Conservation (phyloP, 2,888 invertebrate species). For the Troglohyphantes excavatus region DNA sequence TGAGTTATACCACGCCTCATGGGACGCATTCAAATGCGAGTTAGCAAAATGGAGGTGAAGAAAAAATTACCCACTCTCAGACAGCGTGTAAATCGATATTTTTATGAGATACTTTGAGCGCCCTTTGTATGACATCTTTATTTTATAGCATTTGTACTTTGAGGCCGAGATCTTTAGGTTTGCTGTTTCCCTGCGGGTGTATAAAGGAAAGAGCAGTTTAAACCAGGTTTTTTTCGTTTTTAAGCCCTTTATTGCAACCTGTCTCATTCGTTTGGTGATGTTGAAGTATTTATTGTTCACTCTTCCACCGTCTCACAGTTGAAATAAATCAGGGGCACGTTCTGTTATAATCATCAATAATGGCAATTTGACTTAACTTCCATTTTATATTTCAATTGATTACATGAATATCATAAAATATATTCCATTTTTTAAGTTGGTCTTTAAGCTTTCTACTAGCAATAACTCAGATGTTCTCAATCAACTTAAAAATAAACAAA, state of each 20-base stretch:
- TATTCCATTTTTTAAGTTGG: no score
- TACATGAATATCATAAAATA: no score
- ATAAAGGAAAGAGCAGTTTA: conserved; percentile 45
- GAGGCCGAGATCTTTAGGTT: background rate
- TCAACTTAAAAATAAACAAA: no score
- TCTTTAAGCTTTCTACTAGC: no score
- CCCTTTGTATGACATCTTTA: conserved; percentile 59
- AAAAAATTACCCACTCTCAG: conserved; percentile 31
- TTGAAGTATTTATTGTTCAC: conserved; percentile 47
- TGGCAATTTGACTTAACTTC: no score
- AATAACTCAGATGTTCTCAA: no score
- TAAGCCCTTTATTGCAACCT: conserved; percentile 13
- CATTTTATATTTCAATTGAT: no score
- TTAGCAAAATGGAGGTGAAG: conserved; percentile 6
- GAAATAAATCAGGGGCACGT: no score
- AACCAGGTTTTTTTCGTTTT: conserved; percentile 14
- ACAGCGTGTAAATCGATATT: conserved; percentile 47
- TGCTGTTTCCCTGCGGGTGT: conserved; percentile 28
- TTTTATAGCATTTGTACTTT: conserved; percentile 7
- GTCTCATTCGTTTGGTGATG: conserved; percentile 4
- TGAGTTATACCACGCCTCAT: conserved; percentile 3
- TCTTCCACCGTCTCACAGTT: no score
- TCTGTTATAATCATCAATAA: no score
- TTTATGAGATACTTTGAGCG: conserved; percentile 54
- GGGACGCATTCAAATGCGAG: conserved; percentile 33